A percentile compares a stretch with the other conserved stretches of the same genome.
Evolutionary conservation across 2,113 vertebrate species (phyloP).

Genomic region (Kryptolebias marmoratus): DNA sequence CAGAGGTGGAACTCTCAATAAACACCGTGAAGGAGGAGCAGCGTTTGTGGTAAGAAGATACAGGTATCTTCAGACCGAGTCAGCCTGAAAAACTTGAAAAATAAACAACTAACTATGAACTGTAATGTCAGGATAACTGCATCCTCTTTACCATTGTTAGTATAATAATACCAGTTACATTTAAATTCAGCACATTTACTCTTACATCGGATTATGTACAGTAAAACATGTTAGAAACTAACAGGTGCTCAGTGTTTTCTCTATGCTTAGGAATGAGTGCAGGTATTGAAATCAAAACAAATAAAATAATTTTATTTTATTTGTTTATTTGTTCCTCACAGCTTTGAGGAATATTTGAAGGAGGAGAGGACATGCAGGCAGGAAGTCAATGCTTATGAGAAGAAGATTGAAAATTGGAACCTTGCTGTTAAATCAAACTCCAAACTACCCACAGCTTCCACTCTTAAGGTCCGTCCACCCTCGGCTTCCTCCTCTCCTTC

Average conservation of each 20-base stretch:
- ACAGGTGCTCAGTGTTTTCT: background rate
- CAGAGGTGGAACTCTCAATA: conserved; percentile 88
- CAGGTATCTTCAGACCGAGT: background rate
- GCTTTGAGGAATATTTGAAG: conserved; percentile 88
- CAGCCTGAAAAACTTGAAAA: background rate
- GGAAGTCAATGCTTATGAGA: conserved; percentile 86
- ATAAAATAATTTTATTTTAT: background rate
- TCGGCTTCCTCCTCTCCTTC: background rate
- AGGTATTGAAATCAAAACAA: background rate
- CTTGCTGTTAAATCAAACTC: conserved; percentile 65
- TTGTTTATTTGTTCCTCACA: conserved; percentile 59
- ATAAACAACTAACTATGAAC: no score
- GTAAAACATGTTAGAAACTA: background rate
- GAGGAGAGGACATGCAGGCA: conserved; percentile 84
- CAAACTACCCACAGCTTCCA: conserved; percentile 56
- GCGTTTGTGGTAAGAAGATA: conserved; percentile 80
- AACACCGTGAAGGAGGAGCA: conserved; percentile 88
- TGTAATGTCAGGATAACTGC: background rate
- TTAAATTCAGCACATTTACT: background rate
- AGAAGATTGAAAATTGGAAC: conserved; percentile 87
- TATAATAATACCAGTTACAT: background rate
- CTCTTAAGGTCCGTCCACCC: conserved; percentile 57
- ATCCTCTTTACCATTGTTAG: background rate
- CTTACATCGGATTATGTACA: background rate
- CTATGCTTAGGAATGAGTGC: background rate